Evolutionary conservation across 1,140 invertebrate genomes (phyloP), one percentile per base, ranked within the genome.

Genomic region (Megathymus violae): DNA sequence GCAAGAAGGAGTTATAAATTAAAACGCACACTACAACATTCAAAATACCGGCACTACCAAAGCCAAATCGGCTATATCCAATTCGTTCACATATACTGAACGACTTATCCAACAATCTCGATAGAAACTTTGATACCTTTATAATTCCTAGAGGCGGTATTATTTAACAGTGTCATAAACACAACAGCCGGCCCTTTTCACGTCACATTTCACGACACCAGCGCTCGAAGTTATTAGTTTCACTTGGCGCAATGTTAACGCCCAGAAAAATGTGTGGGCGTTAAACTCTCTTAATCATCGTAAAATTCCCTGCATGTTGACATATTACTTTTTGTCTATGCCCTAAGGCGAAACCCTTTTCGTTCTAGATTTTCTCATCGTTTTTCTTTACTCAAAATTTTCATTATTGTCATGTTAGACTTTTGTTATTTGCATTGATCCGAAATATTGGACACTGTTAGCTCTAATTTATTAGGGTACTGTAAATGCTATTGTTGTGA

Each of bases 161-260:
- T 31, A 31, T 31, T 31, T 31, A 7, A 31, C 27, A 31, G 27
- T 31, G 27, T 31, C 27, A 31, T 31, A 31, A 31, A 31, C 27
- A 31, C 10, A 31, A 31, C 27, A 7, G 11, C 34, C 34, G 4
- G 34, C 7, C 34, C 34, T 11, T 36, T 36, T 11, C n/a, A 36
- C 34, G 34, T 36, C 34, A 36, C 34, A 7, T 36, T 36, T 36
- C 11, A 36, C 34, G 34, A 36, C 27, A 9, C 3, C 4, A 36
- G 34, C n/a, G n/a, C 34, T 36, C 34, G 4, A 36, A 36, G 34
- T 36, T 36, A 36, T 36, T 36, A 36, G 34, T 36, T 36, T 36
- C n/a, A 36, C 34, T 36, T 3, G 10, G n/a, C n/a, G 34, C 34
- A 2, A 36, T n/a, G n/a, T 36, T 1, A 36, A 36, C n/a, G 34